These are phyloP conservation scores for Fratercula arctica DNA, from an alignment of 2,797 vertebrate species.

Conservation along the genomic window DNA sequence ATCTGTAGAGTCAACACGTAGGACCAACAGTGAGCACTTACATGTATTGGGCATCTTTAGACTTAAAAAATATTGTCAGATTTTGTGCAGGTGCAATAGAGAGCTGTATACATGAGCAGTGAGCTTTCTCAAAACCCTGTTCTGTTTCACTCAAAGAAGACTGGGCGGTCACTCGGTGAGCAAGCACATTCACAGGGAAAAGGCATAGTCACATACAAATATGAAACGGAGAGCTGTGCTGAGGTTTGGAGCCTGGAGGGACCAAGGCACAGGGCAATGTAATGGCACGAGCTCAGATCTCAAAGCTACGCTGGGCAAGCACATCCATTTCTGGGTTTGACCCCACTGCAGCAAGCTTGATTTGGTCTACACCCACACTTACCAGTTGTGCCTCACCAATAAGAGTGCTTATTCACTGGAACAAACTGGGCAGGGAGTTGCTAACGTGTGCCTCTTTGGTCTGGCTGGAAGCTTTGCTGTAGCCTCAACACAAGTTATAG, in stretches of 20 bases:
- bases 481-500: neutral
- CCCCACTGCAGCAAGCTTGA: neutral
- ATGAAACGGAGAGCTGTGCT: neutral
- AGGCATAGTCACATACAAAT: neutral
- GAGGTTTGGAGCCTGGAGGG: neutral
- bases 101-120: neutral
- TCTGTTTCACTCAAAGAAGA: neutral
- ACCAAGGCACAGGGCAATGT: neutral
- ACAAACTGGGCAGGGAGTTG: neutral
- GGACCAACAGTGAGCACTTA: neutral
- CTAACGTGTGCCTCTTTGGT: neutral
- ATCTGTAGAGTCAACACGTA: neutral
- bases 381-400: neutral
- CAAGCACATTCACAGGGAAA: neutral
- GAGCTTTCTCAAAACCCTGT: neutral
- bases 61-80: neutral
- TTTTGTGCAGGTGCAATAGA: neutral
- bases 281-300: neutral
- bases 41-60: neutral
- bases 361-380: neutral
- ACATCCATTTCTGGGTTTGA: neutral
- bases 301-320: neutral
- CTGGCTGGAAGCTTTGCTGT: neutral
- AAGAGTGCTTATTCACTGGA: neutral
- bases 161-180: rapidly evolving